phyloP scores from a whole-genome alignment of 2,797 vertebrate genomes.

The Coranthus polyacanthus region DNA sequence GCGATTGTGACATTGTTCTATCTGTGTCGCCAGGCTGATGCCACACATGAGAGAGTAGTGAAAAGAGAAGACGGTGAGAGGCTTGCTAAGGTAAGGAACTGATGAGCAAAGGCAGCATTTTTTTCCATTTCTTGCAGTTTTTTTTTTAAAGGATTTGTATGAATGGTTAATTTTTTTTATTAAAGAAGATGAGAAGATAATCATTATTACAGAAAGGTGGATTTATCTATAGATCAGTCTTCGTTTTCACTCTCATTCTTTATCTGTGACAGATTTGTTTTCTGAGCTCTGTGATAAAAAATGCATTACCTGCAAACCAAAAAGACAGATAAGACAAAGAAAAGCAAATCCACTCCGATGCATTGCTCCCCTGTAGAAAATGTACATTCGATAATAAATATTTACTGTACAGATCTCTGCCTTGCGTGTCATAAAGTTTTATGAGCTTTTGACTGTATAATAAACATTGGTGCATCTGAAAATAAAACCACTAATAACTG shows the following conservation, averaged over 20 bases:
- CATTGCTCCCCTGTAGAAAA: constrained; percentile 1
- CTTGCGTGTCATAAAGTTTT: background rate
- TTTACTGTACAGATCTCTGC: constrained; percentile 17
- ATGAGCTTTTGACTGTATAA: background rate
- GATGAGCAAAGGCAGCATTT: background rate
- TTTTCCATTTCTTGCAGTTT: constrained; percentile 10
- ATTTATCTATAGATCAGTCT: constrained; percentile 18
- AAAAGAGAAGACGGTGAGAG: constrained; percentile 94
- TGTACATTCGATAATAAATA: constrained; percentile 10
- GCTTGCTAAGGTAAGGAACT: constrained; percentile 89
- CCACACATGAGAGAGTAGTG: constrained; percentile 91
- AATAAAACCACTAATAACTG: constrained; percentile 17
- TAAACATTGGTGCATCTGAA: background rate
- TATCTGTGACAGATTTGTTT: constrained; percentile 1
- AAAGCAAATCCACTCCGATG: background rate
- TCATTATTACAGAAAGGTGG: constrained; percentile 17
- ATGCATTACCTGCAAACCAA: constrained; percentile 19
- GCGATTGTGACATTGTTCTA: constrained; percentile 32
- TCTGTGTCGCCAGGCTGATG: constrained; percentile 86
- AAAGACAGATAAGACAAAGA: too few species aligned
- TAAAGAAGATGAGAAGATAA: too few species aligned
- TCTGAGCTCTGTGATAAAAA: constrained; percentile 20
- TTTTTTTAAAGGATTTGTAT: constrained; percentile 19
- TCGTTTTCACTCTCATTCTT: constrained; percentile 24
- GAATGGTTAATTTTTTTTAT: too few species aligned